Evolutionary conservation across 1,140 invertebrate species (phyloP), one percentile per base, ranked within the genome.

Genomic region (Aphis craccivora): DNA sequence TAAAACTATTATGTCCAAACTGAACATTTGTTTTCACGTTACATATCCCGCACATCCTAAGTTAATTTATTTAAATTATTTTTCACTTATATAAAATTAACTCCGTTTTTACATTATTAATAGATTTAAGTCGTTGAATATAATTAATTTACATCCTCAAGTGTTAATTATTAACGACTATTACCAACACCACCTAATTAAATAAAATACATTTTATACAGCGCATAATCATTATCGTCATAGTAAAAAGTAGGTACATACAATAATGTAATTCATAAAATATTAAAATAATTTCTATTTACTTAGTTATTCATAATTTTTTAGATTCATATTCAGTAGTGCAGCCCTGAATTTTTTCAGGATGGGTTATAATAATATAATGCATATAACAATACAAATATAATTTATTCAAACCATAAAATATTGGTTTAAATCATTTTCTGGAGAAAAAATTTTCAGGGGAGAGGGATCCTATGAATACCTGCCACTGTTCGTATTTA

Each of bases 11-110:
- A 51, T 22, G 30, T 30, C 37, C 9, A 43, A 84, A 84, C 23
- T 40, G 83, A 11, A 43, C 83, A 84, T 37, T 83, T 30, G 37
- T 43, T 40, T 23, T 40, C 11, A n/a, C n/a, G 2, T 23, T 25
- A 84, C 43, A 40, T 23, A 40, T 84, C 40, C 22, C 40, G 9
- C 0, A 43, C 9, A n/a, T 30, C 25, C 43, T n/a, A 45, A 40
- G 30, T 87, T 87, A 48, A 53, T 35, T 88, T 30, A 37, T 90
- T 55, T 25, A 23, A 90, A 90, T 88, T 37, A 55, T 55, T 40
- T 90, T 90, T 90, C 88, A 90, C 51, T 90, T 14, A n/a, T 40
- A 55, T 35, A 30, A 90, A 53, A 90, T 88, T 6, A 88, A 53
- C 23, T 55, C 23, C 9, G 48, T 88, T 51, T 1, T 48, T 53